These are phyloP conservation scores for Phortica okadai DNA, from an alignment of 2,888 invertebrate genomes.

Conservation along the genomic window DNA sequence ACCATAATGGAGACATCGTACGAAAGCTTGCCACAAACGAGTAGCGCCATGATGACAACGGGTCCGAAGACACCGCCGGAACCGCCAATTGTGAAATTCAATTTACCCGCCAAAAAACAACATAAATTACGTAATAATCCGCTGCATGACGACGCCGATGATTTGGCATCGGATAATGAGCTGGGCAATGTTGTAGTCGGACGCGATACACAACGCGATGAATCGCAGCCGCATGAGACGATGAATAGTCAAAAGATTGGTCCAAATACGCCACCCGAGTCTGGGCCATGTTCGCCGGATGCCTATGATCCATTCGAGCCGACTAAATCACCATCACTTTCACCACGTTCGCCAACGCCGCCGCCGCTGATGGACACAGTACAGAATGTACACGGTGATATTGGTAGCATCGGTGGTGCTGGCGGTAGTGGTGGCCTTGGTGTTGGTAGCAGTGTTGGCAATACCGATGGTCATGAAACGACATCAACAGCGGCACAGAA, in stretches of 20 bases:
- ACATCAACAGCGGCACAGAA: constrained; percentile 36
- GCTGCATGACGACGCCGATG: constrained; percentile 78
- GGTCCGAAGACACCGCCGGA: constrained; percentile 88
- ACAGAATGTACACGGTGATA: constrained; percentile 45
- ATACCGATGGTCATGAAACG: constrained; percentile 18
- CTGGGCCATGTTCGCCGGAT: constrained; percentile 85
- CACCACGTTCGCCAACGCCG: constrained; percentile 74
- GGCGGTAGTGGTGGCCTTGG: constrained; percentile 22
- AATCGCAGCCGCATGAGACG: constrained; percentile 57
- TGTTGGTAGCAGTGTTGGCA: neutral
- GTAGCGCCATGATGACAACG: constrained; percentile 58
- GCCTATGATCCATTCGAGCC: constrained; percentile 95
- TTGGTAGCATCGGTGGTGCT: constrained; percentile 31
- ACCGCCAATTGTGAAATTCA: constrained; percentile 81
- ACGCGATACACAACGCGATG: constrained; percentile 55
- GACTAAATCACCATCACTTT: constrained; percentile 82
- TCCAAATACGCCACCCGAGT: constrained; percentile 84
- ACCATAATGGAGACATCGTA: constrained; percentile 74
- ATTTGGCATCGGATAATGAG: constrained; percentile 62
- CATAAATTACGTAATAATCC: constrained; percentile 82
- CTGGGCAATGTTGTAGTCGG: constrained; percentile 50
- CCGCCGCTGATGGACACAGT: constrained; percentile 58
- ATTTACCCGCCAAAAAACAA: constrained; percentile 78
- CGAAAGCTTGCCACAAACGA: constrained; percentile 73
- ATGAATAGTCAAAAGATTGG: constrained; percentile 78